These are phyloP conservation scores for Malurus splendens DNA, from an alignment of 2,797 vertebrate genomes.

Conservation along the genomic window DNA sequence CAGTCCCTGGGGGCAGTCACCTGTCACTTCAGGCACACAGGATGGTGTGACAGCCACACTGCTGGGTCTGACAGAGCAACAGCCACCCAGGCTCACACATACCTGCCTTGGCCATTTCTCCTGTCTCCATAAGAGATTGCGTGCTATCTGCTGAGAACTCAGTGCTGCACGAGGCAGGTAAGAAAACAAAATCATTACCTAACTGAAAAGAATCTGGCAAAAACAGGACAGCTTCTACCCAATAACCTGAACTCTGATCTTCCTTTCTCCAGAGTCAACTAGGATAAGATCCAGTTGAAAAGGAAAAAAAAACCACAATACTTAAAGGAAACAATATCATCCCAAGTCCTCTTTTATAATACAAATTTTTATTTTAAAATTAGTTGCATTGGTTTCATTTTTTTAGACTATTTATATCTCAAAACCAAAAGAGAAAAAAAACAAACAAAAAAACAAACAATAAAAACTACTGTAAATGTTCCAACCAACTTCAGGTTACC, in stretches of 20 bases:
- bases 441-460: too few species aligned
- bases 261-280: background rate
- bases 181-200: background rate
- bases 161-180: accelerated
- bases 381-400: accelerated
- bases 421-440: background rate
- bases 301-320: background rate
- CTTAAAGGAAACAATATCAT: background rate
- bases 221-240: background rate
- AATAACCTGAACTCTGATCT: background rate
- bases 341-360: background rate
- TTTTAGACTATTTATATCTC: background rate
- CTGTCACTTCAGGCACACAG: constrained; percentile 36
- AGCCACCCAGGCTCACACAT: background rate
- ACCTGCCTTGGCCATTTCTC: background rate
- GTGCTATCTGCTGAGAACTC: background rate
- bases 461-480: background rate
- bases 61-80: background rate
- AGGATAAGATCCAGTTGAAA: background rate
- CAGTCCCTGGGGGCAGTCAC: background rate
- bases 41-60: background rate
- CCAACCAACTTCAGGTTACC: background rate
- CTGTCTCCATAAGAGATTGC: background rate
- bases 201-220: background rate
- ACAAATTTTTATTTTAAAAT: background rate